phyloP scores from a whole-genome alignment of 2,888 invertebrate genomes.

The Nasonovia ribisnigri region DNA sequence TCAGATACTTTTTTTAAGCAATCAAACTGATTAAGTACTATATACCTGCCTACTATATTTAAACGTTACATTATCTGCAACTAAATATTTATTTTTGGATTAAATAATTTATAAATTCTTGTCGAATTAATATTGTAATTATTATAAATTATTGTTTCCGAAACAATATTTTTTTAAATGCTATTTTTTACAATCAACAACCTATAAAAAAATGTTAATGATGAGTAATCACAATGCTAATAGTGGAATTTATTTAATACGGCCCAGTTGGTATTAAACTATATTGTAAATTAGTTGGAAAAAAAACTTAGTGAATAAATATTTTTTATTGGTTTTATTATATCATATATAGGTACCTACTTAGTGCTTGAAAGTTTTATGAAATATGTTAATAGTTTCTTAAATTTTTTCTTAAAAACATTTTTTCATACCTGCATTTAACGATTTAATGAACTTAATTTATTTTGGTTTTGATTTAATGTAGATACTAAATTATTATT shows the following conservation, averaged over 20 bases:
- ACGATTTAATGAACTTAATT: neutral
- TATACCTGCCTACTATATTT: neutral
- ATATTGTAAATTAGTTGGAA: neutral
- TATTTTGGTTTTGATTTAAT: neutral
- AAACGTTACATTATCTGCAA: neutral
- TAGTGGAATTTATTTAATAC: neutral
- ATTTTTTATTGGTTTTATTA: neutral
- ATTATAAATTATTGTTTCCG: neutral
- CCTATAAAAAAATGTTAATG: neutral
- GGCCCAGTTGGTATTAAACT: neutral
- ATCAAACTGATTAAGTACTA: neutral
- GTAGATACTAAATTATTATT: neutral
- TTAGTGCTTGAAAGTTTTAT: neutral
- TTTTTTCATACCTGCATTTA: neutral
- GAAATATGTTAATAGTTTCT: neutral
- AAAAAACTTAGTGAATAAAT: neutral
- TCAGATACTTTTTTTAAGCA: neutral
- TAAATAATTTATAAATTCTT: neutral
- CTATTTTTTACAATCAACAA: neutral
- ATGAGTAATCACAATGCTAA: neutral
- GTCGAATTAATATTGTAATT: neutral
- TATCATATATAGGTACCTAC: neutral
- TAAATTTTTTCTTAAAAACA: neutral
- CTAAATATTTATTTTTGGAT: neutral
- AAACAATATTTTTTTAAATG: neutral